These are phyloP conservation scores for Caenorhabditis afra DNA, from an alignment of 2,888 invertebrate species.

Conservation along the genomic window DNA sequence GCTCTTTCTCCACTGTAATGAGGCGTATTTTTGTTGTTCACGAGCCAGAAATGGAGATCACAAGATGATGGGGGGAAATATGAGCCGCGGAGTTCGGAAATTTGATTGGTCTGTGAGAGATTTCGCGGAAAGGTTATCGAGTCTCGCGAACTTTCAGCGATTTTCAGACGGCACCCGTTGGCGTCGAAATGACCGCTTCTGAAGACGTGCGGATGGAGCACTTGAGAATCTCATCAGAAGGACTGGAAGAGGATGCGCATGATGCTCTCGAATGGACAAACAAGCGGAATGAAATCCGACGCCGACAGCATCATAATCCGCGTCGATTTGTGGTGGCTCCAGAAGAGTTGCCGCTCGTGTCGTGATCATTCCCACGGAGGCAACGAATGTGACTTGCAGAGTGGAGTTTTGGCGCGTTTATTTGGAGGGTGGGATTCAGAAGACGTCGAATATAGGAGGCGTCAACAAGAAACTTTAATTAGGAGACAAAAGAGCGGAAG, in stretches of 20 bases:
- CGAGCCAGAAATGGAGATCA: too few species aligned
- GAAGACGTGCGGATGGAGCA: slow-evolving; percentile 12
- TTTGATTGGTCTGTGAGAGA: too few species aligned
- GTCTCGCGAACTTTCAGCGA: too few species aligned
- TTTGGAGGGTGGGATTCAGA: neutral
- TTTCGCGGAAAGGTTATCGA: too few species aligned
- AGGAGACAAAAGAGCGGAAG: neutral
- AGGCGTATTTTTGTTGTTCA: too few species aligned
- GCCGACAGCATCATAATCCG: slow-evolving; percentile 18
- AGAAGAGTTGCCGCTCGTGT: neutral
- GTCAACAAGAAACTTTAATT: too few species aligned
- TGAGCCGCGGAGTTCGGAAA: too few species aligned
- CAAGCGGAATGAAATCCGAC: slow-evolving; percentile 23
- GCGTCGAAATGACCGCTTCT: neutral
- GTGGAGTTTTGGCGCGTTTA: slow-evolving; percentile 20
- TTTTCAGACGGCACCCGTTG: neutral
- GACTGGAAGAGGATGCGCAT: slow-evolving; percentile 19
- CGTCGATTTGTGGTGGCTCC: slow-evolving; percentile 28
- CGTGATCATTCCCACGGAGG: slow-evolving; percentile 24
- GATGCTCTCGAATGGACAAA: slow-evolving; percentile 38
- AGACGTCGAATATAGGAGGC: neutral
- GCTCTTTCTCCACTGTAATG: too few species aligned
- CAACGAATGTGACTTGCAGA: slow-evolving; percentile 20
- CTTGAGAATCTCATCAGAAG: slow-evolving; percentile 32
- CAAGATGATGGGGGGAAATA: too few species aligned